Conservation (phyloP, 2,888 invertebrate genomes). For the Nemurella pictetii region DNA sequence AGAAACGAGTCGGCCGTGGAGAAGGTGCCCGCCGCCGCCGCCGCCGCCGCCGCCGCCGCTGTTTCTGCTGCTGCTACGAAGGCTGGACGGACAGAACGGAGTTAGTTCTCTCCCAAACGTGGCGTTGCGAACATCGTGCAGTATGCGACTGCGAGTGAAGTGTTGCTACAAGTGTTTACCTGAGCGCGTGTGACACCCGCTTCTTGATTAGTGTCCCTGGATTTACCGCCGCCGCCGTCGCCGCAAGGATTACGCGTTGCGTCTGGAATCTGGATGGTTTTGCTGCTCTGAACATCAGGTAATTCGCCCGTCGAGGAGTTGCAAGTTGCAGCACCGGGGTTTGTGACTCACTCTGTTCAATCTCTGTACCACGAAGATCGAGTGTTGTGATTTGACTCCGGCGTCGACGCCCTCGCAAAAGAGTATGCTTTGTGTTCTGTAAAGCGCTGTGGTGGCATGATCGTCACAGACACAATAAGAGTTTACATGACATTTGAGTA, state of each 20-base stretch:
- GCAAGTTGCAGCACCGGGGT: no score
- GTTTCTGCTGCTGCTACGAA: no score
- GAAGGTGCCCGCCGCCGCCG: background rate
- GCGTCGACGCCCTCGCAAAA: background rate
- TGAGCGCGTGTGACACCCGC: background rate
- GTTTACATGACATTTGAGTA: no score
- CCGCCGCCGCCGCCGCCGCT: background rate
- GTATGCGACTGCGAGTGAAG: background rate
- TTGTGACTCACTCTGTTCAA: background rate
- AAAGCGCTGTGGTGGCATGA: background rate
- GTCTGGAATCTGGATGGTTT: no score
- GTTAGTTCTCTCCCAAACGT: background rate
- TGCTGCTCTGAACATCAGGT: background rate
- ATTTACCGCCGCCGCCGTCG: background rate
- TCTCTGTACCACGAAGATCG: background rate
- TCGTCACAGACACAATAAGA: background rate
- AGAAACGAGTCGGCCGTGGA: background rate
- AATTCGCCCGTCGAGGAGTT: background rate
- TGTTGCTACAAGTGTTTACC: background rate
- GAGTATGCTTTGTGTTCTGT: background rate
- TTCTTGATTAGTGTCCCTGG: background rate
- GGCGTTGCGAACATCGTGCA: background rate
- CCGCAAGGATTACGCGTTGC: background rate
- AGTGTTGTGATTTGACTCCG: background rate
- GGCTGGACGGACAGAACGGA: no score